Evolutionary conservation across 2,113 vertebrate species (phyloP), one percentile per base, ranked within the genome.

Genomic region (Abramis brama): DNA sequence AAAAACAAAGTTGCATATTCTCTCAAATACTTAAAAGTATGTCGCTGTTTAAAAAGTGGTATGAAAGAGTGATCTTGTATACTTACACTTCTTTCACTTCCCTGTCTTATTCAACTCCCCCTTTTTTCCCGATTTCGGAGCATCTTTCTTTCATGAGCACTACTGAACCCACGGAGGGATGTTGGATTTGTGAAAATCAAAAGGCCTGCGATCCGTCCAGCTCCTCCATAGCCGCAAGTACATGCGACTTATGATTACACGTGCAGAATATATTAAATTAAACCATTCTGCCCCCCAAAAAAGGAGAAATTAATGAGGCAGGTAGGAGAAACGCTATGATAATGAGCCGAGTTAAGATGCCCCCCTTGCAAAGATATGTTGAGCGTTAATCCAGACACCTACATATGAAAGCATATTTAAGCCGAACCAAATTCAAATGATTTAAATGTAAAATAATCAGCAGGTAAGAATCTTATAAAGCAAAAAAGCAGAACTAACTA

Each of bases 181-280:
- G 84, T 39, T 3, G 74, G 89, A 87, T 88, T 85, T 88, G 60
- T 55, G 21, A 83, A 94, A 93, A 84, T 86, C 25, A 75, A 86
- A 86, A 78, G 90, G 88, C 90, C 89, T 90, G 45, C 76, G 88
- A 85, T 87, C 73, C 88, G 76, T 90, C 86, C 87, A 77, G 89
- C 89, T 87, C 91, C 73, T 84, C 77, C 75, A 85, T 84, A 89
- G 57, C 89, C 87, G 83, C 73, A 45, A 71, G 90, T 89, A 92
- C 57, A 88, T 86, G 82, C 87, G 55, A 91, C 91, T 92, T 93
- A 92, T 64, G 93, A 94, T 94, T 93, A 93, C 91, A 93, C 82
- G 90, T 25, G 73, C 39, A 89, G 94, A 89, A 93, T 92, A 93
- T 92, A 95, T 95, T 94, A 95, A 95, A 95, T 94, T 94, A 95